These are phyloP conservation scores for Cavia aperea DNA, from an alignment of 2,113 vertebrate genomes.

Conservation along the genomic window DNA sequence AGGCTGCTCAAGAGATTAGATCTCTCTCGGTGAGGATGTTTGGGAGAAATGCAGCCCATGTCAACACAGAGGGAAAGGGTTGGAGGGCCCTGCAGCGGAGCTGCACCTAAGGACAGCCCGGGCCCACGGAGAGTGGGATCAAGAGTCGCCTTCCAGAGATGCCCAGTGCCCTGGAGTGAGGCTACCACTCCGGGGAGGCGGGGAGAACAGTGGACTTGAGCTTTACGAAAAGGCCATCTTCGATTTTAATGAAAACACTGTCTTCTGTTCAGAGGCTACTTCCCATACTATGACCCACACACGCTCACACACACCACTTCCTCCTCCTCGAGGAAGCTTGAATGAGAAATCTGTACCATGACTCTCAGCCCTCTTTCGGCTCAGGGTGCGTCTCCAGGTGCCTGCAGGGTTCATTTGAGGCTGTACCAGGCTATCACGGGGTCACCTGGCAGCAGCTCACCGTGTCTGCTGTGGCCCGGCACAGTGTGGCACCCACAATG, in stretches of 20 bases:
- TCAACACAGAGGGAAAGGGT: background rate
- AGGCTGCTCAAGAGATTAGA: background rate
- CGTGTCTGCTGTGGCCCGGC: background rate
- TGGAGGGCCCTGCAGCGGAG: accelerated
- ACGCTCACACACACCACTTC: background rate
- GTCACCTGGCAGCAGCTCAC: background rate
- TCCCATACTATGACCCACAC: background rate
- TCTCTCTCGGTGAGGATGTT: background rate
- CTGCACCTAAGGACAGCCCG: background rate
- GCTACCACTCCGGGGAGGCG: background rate
- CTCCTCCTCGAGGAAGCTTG: background rate
- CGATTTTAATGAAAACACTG: background rate
- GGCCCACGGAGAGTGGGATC: background rate
- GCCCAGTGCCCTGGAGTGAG: background rate
- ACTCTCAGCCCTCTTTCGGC: no score
- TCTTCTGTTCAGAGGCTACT: background rate
- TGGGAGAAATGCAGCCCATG: background rate
- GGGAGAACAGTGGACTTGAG: background rate
- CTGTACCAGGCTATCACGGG: accelerated
- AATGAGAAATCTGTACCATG: background rate
- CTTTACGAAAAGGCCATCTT: background rate
- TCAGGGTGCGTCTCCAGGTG: background rate
- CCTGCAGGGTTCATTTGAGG: background rate
- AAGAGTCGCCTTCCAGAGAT: accelerated
- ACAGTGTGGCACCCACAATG: background rate